Evolutionary conservation across 2,888 invertebrate species (phyloP).

Genomic region (Marasmarcha lunaedactyla): DNA sequence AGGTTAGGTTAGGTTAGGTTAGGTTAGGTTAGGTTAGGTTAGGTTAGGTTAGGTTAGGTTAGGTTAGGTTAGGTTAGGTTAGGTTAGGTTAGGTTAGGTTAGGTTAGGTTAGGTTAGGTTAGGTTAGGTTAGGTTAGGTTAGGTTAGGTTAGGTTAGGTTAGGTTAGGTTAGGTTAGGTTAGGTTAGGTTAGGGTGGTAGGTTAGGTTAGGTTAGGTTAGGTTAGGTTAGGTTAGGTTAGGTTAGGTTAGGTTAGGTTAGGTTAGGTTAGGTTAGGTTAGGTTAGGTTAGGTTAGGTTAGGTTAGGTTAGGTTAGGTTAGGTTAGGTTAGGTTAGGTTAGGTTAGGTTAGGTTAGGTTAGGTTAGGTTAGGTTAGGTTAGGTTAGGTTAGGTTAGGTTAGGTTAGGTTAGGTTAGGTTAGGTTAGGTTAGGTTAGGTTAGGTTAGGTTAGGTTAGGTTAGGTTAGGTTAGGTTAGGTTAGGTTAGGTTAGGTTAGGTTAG

Average conservation of each 20-base stretch:
- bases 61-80: constrained; percentile 18
- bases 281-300: constrained; percentile 11
- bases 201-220: constrained; percentile 12
- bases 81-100: constrained; percentile 18
- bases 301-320: constrained; percentile 12
- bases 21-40: constrained; percentile 14
- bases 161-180: constrained; percentile 1
- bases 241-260: constrained; percentile 1
- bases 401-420: constrained; percentile 16
- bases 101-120: constrained; percentile 19
- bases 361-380: constrained; percentile 13
- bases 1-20: constrained; percentile 18
- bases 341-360: constrained; percentile 10
- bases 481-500: constrained; percentile 20
- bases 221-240: constrained; percentile 4
- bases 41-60: constrained; percentile 16
- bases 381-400: constrained; percentile 15
- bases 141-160: constrained; percentile 12
- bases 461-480: constrained; percentile 13
- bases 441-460: constrained; percentile 19
- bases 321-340: constrained; percentile 8
- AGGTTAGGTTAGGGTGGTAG: constrained; percentile 8
- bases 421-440: constrained; percentile 22
- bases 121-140: constrained; percentile 17
- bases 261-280: constrained; percentile 11